These are phyloP conservation scores for Apoda limacodes DNA, from an alignment of 2,888 invertebrate species.

Conservation along the genomic window DNA sequence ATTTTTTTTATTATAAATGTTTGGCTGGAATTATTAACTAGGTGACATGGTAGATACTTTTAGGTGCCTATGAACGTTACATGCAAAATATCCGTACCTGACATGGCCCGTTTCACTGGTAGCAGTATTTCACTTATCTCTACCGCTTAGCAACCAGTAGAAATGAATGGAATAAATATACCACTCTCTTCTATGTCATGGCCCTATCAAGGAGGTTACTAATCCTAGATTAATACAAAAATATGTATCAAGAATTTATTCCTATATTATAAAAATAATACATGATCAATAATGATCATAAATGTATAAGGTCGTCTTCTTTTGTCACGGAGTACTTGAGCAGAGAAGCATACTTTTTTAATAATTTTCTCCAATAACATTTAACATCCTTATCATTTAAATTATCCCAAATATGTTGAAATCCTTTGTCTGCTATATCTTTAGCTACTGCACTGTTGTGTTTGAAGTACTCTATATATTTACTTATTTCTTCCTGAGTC, in stretches of 20 bases:
- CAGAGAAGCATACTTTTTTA: constrained; percentile 80
- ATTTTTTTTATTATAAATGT: too few species aligned
- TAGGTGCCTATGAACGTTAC: too few species aligned
- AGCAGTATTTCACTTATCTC: too few species aligned
- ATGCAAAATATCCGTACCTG: too few species aligned
- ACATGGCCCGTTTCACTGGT: too few species aligned
- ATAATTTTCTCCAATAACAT: constrained; percentile 88
- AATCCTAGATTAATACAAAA: too few species aligned
- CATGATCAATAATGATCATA: constrained; percentile 27
- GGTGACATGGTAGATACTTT: too few species aligned
- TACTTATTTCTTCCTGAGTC: constrained; percentile 75
- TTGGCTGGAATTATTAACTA: too few species aligned
- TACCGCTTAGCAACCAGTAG: too few species aligned
- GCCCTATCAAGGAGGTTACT: too few species aligned
- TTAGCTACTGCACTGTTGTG: constrained; percentile 79
- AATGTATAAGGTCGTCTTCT: constrained; percentile 70
- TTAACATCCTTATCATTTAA: constrained; percentile 83
- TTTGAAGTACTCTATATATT: constrained; percentile 79
- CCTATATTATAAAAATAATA: constrained; percentile 3
- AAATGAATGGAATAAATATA: too few species aligned
- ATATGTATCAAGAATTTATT: neutral
- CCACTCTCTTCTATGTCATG: too few species aligned
- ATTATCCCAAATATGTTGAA: constrained; percentile 85
- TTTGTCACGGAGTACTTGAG: constrained; percentile 74
- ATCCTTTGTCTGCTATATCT: constrained; percentile 86